Evolutionary conservation across 2,888 invertebrate species (phyloP), one percentile per base, ranked within the genome.

Genomic region (Xylota sylvarum): DNA sequence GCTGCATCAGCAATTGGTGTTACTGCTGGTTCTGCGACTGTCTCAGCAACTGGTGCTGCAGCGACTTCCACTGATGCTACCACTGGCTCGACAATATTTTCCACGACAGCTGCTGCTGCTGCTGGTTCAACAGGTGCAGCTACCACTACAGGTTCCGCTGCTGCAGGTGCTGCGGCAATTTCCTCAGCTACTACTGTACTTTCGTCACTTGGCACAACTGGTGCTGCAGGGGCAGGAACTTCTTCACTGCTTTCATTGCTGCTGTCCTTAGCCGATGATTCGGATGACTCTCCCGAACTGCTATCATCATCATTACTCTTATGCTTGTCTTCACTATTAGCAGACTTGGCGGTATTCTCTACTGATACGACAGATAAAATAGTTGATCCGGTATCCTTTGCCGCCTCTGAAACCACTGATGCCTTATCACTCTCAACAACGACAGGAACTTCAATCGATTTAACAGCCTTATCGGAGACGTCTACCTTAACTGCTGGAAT

Each of bases 171-270:
- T 12, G 69, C 27, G 4, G 43, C 65, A 10, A 50, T 52, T 19
- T 46, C 35, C 0, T 35, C 78, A 32, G 10, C 50, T 10, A 12
- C 27, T 4, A 40, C 12, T 17, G 32, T 30, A 19, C 7, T 27
- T 46, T 76, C 64, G n/a, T 9, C 43, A 30, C 17, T 37, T 50
- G 78, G 35, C 1, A 46, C 56, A n/a, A 6, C 46, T 52, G 58
- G 50, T 9, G 5, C 70, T n/a, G 52, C 30, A 23, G 73, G 4
- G 10, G n/a, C 60, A 27, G 78, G 69, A 17, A 32, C 10, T 60
- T 81, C 76, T 48, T 82, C 82, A 9, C 74, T 84, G 37, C 73
- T 74, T n/a, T 72, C 81, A 37, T 58, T 58, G 56, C 48, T 65
- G 23, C 60, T 52, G 23, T 37, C 48, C 55, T 77, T 78, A 4